Evolutionary conservation across 1,140 invertebrate species (phyloP), one percentile per base, ranked within the genome.

Genomic region (Pogonomyrmex barbatus): DNA sequence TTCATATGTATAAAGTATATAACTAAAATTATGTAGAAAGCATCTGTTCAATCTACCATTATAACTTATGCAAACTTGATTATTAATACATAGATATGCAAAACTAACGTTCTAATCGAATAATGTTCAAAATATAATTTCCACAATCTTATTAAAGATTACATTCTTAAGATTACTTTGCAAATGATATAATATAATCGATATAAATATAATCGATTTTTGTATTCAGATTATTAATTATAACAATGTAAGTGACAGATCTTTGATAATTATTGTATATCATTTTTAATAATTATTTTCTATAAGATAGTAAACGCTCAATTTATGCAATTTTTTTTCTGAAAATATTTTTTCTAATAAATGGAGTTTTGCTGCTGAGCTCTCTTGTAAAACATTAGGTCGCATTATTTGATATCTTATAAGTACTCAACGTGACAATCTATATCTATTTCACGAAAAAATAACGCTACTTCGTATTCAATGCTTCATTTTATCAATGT

Each of bases 331-430:
- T 33, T 45, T n/a, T 36, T 36, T 24, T 4, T 63, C 12, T 68
- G 2, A 30, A 36, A 47, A 58, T 56, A 36, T 58, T 8, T 17
- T 24, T 70, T 47, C 17, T 42, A 36, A 70, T 62, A 58, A 82
- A 71, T 71, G 24, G 52, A 71, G 50, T 81, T 81, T 24, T 56
- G 39, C 39, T 70, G 36, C 17, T 12, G 39, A 54, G 30, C 45
- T 54, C 3, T 54, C n/a, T 81, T 50, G 30, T 58, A 30, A n/a
- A 75, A 75, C 14, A 2, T 70, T 54, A 71, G 58, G 50, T 82
- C 50, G 39, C 2, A 47, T 82, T 70, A 70, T 56, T 70, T 67
- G 24, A 71, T 81, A 70, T 9, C n/a, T 82, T 56, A 58, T 33
- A 33, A 71, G 24, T 73, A 71, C 42, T 73, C 17, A 81, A 68